Conservation (phyloP, 2,113 vertebrate species). For the Oceanodroma tethys region DNA sequence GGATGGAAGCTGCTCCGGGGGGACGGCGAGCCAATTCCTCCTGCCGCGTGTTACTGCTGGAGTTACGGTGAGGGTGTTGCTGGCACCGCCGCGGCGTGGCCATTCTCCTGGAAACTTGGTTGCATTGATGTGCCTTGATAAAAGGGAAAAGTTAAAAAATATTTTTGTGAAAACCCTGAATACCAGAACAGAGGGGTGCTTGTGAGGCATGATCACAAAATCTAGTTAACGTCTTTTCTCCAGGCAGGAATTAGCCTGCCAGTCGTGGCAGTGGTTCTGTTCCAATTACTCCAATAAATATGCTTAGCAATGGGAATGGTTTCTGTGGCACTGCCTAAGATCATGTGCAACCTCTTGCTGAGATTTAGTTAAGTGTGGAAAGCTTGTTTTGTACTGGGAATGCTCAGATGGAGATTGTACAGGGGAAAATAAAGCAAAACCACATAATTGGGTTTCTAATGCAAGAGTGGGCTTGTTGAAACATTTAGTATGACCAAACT, state of each 20-base stretch:
- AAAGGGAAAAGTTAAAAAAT: not conserved
- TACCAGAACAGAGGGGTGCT: not conserved
- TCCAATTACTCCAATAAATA: conserved; percentile 28
- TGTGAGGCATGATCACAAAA: not conserved
- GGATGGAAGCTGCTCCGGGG: not conserved
- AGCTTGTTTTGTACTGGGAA: conserved; percentile 60
- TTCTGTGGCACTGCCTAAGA: conserved; percentile 35
- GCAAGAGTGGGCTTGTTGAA: conserved; percentile 29
- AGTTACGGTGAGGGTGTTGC: not conserved
- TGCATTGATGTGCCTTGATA: not conserved
- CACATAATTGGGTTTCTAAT: conserved; percentile 36
- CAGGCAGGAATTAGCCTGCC: conserved; percentile 38
- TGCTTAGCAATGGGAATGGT: conserved; percentile 23
- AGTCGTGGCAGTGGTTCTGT: conserved; percentile 13
- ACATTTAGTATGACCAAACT: not conserved
- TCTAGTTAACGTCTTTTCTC: conserved; percentile 1
- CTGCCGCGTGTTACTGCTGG: not conserved
- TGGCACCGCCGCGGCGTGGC: not conserved
- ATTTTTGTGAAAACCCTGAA: not conserved
- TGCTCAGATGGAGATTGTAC: conserved; percentile 36
- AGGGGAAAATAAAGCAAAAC: conserved; percentile 20
- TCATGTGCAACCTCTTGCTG: conserved; percentile 54
- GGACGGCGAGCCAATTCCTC: not conserved
- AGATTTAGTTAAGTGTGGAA: conserved; percentile 35
- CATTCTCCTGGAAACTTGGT: not conserved